Conservation (phyloP, 2,888 invertebrate species). For the Scrobipalpa atriplicella region DNA sequence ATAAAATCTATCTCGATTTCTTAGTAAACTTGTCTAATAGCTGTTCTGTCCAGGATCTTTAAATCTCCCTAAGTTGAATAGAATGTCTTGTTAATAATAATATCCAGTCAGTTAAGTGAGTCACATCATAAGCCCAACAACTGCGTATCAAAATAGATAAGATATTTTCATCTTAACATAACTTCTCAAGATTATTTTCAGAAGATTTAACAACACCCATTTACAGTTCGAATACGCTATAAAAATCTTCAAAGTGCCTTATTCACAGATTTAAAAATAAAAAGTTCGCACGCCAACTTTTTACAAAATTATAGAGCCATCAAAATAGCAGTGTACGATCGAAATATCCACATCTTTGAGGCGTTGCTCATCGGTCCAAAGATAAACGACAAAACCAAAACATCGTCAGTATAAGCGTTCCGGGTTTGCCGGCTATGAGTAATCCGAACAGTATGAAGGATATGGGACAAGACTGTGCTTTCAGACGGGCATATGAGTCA, state of each 20-base stretch:
- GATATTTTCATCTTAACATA: slow-evolving; percentile 11
- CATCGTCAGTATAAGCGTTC: slow-evolving; percentile 55
- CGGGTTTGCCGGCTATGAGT: slow-evolving; percentile 77
- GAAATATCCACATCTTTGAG: slow-evolving; percentile 16
- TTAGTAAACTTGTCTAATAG: slow-evolving; percentile 42
- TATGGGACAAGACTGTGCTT: slow-evolving; percentile 78
- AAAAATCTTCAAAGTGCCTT: slow-evolving; percentile 6
- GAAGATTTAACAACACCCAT: not conserved
- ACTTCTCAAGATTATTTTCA: slow-evolving; percentile 4
- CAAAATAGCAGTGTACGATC: slow-evolving; percentile 8
- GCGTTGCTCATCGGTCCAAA: slow-evolving; percentile 21
- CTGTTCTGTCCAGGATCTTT: slow-evolving; percentile 50
- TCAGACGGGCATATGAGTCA: slow-evolving; percentile 77
- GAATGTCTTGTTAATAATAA: not conserved
- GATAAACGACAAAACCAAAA: slow-evolving; percentile 32
- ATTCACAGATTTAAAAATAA: not conserved
- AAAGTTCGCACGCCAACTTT: not conserved
- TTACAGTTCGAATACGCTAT: not conserved
- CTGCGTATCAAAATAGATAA: slow-evolving; percentile 8
- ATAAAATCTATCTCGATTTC: slow-evolving; percentile 29
- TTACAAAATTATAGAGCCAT: not conserved
- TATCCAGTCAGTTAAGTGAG: not conserved
- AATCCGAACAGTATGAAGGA: slow-evolving; percentile 74
- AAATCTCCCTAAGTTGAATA: slow-evolving; percentile 2
- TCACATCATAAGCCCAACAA: slow-evolving; percentile 3